Percentiles rank a stretch among this genome's conserved stretches.
These are phyloP conservation scores for Ethmia dodecea DNA, from an alignment of 2,888 invertebrate species.

Conservation along the genomic window DNA sequence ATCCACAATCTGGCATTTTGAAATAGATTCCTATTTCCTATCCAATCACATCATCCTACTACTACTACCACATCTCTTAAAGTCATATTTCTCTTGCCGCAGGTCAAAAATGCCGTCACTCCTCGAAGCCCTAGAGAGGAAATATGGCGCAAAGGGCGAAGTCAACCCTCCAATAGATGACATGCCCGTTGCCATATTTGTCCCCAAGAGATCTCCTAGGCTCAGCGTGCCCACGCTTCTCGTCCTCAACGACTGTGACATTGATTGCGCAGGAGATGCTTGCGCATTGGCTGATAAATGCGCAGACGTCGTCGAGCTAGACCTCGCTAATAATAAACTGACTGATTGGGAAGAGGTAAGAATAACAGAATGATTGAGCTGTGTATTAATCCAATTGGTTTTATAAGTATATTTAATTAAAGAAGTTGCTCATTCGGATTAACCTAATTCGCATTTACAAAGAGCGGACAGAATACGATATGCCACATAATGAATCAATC, in stretches of 20 bases:
- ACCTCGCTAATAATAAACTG: conserved; percentile 94
- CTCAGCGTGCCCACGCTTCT: conserved; percentile 88
- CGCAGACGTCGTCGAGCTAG: conserved; percentile 94
- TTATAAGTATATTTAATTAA: too few relatives aligned
- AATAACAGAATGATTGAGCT: neutral
- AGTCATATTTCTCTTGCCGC: conserved; percentile 23
- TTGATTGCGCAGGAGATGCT: conserved; percentile 92
- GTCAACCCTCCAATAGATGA: conserved; percentile 78
- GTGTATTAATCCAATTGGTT: too few relatives aligned
- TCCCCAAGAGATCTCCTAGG: conserved; percentile 89
- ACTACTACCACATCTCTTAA: conserved; percentile 1
- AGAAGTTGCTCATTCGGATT: too few relatives aligned
- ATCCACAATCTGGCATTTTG: too few relatives aligned
- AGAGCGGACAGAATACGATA: too few relatives aligned
- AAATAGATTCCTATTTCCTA: too few relatives aligned
- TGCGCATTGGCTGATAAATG: conserved; percentile 89
- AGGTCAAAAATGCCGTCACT: conserved; percentile 87
- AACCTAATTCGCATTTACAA: too few relatives aligned
- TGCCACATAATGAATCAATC: too few relatives aligned
- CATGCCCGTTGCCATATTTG: conserved; percentile 89
- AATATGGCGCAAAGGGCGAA: conserved; percentile 85
- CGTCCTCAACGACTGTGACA: conserved; percentile 94
- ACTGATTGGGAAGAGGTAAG: conserved; percentile 92
- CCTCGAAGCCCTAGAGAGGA: conserved; percentile 92
- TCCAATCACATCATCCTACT: too few relatives aligned